These are phyloP conservation scores for Byasa hedistus DNA, from an alignment of 2,888 invertebrate genomes.

Conservation along the genomic window DNA sequence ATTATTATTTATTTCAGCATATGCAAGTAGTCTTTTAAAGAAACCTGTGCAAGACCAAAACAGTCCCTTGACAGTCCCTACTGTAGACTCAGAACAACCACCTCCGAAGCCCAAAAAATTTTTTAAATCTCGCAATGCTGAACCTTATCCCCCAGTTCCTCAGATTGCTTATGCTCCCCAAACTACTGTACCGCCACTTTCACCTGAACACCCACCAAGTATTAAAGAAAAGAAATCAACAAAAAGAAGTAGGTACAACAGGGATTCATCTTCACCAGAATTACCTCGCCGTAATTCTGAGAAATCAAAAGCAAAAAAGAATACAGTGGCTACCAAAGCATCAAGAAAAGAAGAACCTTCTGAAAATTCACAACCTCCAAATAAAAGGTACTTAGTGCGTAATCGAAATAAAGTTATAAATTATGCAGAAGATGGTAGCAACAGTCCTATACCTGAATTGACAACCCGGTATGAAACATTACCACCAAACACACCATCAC, in stretches of 20 bases:
- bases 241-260: constrained; percentile 64
- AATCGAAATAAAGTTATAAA: constrained; percentile 82
- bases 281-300: constrained; percentile 69
- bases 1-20: constrained; percentile 58
- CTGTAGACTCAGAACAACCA: constrained; percentile 74
- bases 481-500: constrained; percentile 61
- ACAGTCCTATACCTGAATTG: constrained; percentile 75
- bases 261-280: constrained; percentile 75
- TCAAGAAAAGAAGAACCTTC: constrained; percentile 67
- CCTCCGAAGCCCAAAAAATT: constrained; percentile 92
- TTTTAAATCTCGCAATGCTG: constrained; percentile 91
- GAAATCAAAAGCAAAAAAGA: constrained; percentile 65
- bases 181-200: constrained; percentile 66
- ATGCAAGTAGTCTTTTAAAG: constrained; percentile 62
- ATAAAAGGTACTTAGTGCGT: constrained; percentile 74
- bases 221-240: constrained; percentile 65
- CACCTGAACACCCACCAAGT: constrained; percentile 68
- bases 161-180: constrained; percentile 77
- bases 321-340: constrained; percentile 66
- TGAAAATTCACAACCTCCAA: constrained; percentile 71
- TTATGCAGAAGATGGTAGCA: constrained; percentile 82
- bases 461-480: constrained; percentile 60
- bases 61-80: constrained; percentile 76
- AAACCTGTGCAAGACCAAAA: constrained; percentile 77
- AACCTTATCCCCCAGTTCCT: constrained; percentile 78